Conservation (phyloP, 2,113 vertebrate species). For the Acinonyx jubatus region DNA sequence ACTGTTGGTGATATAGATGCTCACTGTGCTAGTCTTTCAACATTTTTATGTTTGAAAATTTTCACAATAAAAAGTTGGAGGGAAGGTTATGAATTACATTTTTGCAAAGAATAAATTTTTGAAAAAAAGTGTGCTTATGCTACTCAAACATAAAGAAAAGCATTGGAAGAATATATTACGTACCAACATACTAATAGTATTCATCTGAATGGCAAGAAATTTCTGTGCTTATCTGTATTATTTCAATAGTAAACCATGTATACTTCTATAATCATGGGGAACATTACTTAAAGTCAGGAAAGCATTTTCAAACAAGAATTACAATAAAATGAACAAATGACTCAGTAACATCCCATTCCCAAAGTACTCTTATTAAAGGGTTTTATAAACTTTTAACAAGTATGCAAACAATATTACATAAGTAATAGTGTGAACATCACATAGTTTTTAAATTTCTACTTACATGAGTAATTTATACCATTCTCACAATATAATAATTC, state of each 20-base stretch:
- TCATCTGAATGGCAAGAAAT: not conserved
- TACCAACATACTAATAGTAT: not conserved
- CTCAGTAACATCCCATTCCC: not conserved
- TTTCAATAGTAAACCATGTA: not conserved
- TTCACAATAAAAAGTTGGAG: not conserved
- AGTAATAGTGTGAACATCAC: not conserved
- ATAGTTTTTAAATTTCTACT: constrained; percentile 34
- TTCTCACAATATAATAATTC: constrained; percentile 8
- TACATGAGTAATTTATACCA: constrained; percentile 16
- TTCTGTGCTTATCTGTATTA: not conserved
- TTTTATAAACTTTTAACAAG: not conserved
- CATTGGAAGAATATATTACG: not conserved
- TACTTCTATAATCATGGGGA: not conserved
- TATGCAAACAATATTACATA: not conserved
- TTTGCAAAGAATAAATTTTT: not conserved
- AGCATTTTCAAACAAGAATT: constrained; percentile 26
- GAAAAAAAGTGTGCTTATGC: not conserved
- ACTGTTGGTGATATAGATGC: not conserved
- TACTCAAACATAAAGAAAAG: constrained; percentile 11
- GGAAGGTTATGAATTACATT: not conserved
- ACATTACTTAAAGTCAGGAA: not conserved
- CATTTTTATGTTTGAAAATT: constrained; percentile 37
- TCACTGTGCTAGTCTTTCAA: not conserved
- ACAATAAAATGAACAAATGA: not conserved
- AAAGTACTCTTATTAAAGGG: constrained; percentile 36